phyloP scores from a whole-genome alignment of 2,888 invertebrate genomes.

The Lasioglossum figueresi region DNA sequence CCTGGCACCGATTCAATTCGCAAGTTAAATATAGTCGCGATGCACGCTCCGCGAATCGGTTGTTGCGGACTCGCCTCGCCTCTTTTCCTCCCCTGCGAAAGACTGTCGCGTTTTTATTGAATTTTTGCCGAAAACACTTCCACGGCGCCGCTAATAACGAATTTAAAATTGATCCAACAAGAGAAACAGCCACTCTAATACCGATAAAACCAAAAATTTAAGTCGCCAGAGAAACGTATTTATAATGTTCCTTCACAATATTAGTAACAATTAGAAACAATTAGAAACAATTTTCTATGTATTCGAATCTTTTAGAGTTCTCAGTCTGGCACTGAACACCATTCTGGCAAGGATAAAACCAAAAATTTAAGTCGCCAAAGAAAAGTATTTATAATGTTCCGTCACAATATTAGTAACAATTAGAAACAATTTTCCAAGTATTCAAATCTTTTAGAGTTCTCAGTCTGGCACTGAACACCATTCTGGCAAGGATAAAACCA shows the following conservation, averaged over 20 bases:
- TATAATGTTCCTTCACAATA: no score
- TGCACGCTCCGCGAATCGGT: slow-evolving; percentile 66
- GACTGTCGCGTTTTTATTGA: slow-evolving; percentile 25
- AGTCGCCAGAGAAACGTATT: no score
- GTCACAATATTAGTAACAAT: no score
- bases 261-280: no score
- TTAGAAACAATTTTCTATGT: no score
- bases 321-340: neutral
- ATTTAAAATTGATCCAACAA: neutral
- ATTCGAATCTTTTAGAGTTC: neutral
- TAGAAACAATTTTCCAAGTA: no score
- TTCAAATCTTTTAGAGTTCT: no score
- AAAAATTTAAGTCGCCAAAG: no score
- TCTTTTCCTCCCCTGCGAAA: slow-evolving; percentile 8
- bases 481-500: no score
- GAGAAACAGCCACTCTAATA: neutral
- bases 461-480: no score
- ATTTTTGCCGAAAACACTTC: neutral
- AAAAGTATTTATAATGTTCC: no score
- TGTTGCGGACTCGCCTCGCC: slow-evolving; percentile 49
- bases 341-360: no score
- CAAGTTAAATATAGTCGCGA: slow-evolving; percentile 72
- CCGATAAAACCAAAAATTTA: neutral
- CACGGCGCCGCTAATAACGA: neutral
- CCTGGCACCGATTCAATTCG: slow-evolving; percentile 73